A percentile compares a stretch with the other conserved stretches of the same genome.
phyloP scores from a whole-genome alignment of 2,888 invertebrate genomes.

The Hyposoter dolosus region DNA sequence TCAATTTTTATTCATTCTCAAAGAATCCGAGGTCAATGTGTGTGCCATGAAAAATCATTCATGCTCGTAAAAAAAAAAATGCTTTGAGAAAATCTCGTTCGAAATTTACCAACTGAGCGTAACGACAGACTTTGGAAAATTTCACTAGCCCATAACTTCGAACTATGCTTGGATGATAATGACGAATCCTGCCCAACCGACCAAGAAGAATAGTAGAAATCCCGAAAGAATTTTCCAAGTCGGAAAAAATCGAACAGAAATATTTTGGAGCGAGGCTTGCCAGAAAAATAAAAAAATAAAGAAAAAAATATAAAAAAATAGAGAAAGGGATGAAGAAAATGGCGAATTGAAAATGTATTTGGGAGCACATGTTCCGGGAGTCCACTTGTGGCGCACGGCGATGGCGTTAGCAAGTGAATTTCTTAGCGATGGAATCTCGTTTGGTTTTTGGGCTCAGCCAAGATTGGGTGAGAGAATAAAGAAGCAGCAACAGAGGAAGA shows the following conservation, averaged over 20 bases:
- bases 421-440: constrained; percentile 48
- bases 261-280: too few species aligned
- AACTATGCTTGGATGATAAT: constrained; percentile 28
- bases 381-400: constrained; percentile 47
- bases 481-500: constrained; percentile 30
- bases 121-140: constrained; percentile 9
- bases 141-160: constrained; percentile 1
- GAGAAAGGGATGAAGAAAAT: neutral
- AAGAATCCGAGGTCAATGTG: neutral
- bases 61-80: neutral
- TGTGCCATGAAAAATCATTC: neutral
- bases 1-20: neutral
- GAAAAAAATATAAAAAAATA: neutral
- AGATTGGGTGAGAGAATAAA: constrained; percentile 55
- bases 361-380: constrained; percentile 34
- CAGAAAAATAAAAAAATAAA: too few species aligned
- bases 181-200: constrained; percentile 27
- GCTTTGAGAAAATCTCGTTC: neutral
- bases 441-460: constrained; percentile 24
- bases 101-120: constrained; percentile 41
- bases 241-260: neutral
- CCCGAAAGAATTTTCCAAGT: neutral
- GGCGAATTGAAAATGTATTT: neutral
- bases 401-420: constrained; percentile 37
- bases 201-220: constrained; percentile 21